phyloP scores from a whole-genome alignment of 2,888 invertebrate species.

The Amiota mariae region DNA sequence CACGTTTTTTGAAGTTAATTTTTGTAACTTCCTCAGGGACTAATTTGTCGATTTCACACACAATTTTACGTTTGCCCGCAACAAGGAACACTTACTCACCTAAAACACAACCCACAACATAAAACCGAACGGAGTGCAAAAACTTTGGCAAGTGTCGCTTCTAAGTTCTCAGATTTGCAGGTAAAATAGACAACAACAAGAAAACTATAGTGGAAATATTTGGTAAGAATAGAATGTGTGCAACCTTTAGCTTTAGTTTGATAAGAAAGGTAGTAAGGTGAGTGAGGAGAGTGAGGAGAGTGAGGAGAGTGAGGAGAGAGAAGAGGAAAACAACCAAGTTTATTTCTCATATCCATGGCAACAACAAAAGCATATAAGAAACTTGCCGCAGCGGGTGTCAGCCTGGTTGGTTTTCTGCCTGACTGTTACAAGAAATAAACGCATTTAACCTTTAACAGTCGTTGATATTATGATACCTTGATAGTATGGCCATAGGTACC shows the following conservation, averaged over 20 bases:
- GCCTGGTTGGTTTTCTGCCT: background rate
- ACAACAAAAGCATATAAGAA: no score
- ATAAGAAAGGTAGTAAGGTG: no score
- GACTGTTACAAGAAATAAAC: conserved; percentile 2
- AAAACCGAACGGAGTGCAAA: background rate
- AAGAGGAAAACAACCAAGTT: no score
- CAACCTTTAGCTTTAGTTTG: no score
- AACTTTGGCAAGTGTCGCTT: conserved; percentile 49
- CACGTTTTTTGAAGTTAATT: conserved; percentile 51
- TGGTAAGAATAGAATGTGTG: no score
- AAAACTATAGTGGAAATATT: no score
- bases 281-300: no score
- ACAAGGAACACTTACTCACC: background rate
- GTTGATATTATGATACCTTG: conserved; percentile 33
- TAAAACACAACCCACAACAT: background rate
- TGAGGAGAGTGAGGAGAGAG: no score
- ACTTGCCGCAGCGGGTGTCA: no score
- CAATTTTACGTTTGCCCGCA: conserved; percentile 53
- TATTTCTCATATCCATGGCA: no score
- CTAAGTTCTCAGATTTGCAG: conserved; percentile 55
- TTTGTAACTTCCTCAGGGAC: conserved; percentile 55
- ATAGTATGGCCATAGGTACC: conserved; percentile 16
- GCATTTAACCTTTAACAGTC: conserved; percentile 26
- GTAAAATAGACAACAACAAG: background rate
- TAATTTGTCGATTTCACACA: conserved; percentile 62